Conservation (phyloP, 2,113 vertebrate genomes). For the Erythrocercus mccallii region DNA sequence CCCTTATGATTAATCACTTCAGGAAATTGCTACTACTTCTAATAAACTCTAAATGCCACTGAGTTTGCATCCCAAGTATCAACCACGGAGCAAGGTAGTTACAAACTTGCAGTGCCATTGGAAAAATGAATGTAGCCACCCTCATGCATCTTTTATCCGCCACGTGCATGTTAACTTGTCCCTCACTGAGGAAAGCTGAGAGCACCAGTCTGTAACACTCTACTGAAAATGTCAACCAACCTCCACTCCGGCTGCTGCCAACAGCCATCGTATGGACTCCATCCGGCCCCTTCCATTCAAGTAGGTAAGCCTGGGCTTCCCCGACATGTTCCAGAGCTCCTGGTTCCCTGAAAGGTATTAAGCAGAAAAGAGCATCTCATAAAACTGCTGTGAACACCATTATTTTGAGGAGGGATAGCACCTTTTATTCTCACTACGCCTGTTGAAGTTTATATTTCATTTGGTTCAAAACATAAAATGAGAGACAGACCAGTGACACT, state of each 20-base stretch:
- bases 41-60: background rate
- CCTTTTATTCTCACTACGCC: background rate
- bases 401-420: background rate
- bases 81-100: background rate
- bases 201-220: background rate
- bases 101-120: background rate
- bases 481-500: background rate
- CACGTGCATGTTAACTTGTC: background rate
- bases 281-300: slow-evolving; percentile 87
- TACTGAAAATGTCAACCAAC: slow-evolving; percentile 48
- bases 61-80: background rate
- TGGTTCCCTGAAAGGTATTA: slow-evolving; percentile 26
- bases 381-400: background rate
- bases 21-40: background rate
- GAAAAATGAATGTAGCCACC: background rate
- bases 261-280: slow-evolving; percentile 88
- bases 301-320: slow-evolving; percentile 81
- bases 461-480: background rate
- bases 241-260: slow-evolving; percentile 83
- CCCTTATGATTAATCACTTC: background rate
- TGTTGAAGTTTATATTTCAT: background rate
- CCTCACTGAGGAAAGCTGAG: background rate
- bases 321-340: slow-evolving; percentile 68
- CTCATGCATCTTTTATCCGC: background rate
- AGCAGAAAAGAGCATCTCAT: background rate